These are phyloP conservation scores for Drosophila tropicalis DNA, from an alignment of 1,140 invertebrate genomes.

Conservation along the genomic window DNA sequence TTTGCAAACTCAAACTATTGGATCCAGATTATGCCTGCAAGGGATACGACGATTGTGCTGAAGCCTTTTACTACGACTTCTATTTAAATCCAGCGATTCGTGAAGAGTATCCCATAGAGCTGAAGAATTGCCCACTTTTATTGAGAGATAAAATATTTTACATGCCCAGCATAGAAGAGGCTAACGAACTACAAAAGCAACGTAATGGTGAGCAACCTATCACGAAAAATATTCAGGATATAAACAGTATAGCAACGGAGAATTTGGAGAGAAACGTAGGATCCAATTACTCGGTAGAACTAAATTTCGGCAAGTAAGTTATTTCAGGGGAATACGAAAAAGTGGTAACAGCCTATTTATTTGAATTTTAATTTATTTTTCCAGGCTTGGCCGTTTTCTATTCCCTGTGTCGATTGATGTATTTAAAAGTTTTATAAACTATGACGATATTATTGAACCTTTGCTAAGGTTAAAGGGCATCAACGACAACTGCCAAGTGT, in stretches of 20 bases:
- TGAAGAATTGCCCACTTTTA: background rate
- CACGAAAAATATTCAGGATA: background rate
- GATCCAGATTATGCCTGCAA: slow-evolving; percentile 21
- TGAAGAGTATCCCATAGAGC: slow-evolving; percentile 18
- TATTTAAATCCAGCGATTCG: slow-evolving; percentile 54
- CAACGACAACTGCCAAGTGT: background rate
- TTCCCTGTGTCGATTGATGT: slow-evolving; percentile 41
- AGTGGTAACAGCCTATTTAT: background rate
- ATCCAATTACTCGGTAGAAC: background rate
- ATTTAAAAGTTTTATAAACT: slow-evolving; percentile 40
- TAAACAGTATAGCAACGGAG: background rate
- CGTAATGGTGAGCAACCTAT: background rate
- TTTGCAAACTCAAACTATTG: slow-evolving; percentile 24
- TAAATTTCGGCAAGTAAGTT: slow-evolving; percentile 26
- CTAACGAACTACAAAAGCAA: background rate
- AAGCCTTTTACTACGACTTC: slow-evolving; percentile 46
- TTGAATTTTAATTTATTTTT: background rate
- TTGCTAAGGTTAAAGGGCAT: background rate
- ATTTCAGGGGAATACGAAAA: too few relatives aligned
- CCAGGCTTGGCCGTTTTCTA: slow-evolving; percentile 20
- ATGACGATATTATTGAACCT: slow-evolving; percentile 25
- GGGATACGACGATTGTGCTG: slow-evolving; percentile 41
- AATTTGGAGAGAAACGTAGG: background rate
- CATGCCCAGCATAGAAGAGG: background rate
- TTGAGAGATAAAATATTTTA: slow-evolving; percentile 21